Evolutionary conservation across 1,140 invertebrate genomes (phyloP), one percentile per base, ranked within the genome.

Genomic region (Ectropis grisescens): DNA sequence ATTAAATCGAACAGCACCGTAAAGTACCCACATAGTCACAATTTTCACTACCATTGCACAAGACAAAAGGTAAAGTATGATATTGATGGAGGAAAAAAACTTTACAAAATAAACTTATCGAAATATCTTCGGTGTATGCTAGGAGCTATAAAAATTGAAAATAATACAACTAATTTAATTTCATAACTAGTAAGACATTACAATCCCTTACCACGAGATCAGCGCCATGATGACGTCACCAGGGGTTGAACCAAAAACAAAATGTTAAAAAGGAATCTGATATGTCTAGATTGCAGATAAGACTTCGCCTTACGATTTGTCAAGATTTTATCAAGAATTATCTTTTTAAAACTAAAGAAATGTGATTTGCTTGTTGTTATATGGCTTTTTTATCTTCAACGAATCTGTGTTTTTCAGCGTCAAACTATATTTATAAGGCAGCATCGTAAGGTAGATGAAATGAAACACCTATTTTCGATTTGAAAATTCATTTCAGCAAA

Each of bases 91-190:
- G 70, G 69, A 80, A 56, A 64, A 69, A 76, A 72, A 80, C 62
- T 76, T 76, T 78, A 80, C 58, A 75, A 78, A 75, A 80, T 78
- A 78, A 78, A 69, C 75, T 80, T 80, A 80, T 75, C 72, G 68
- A 78, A 76, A 80, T 78, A 80, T 80, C 75, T 80, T 80, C 75
- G 75, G 75, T 80, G 70, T 80, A 80, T 66, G 72, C 75, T 78
- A 80, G 75, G 75, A 80, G 57, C 72, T 80, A 80, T 75, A 80
- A 78, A 80, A 80, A 80, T 72, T 80, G 72, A 78, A 80, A 80
- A 80, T 78, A 81, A 76, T 81, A 81, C 62, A 81, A 72, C 72
- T 81, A 81, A 76, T 78, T 41, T 78, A 81, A 78, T 76, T 81
- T 81, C 76, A 74, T 81, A 76, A 74, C 72, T 76, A 81, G 67